Percentiles rank a stretch among this genome's conserved stretches.
Conservation (phyloP, 1,140 invertebrate species). For the Nebria ingens region DNA sequence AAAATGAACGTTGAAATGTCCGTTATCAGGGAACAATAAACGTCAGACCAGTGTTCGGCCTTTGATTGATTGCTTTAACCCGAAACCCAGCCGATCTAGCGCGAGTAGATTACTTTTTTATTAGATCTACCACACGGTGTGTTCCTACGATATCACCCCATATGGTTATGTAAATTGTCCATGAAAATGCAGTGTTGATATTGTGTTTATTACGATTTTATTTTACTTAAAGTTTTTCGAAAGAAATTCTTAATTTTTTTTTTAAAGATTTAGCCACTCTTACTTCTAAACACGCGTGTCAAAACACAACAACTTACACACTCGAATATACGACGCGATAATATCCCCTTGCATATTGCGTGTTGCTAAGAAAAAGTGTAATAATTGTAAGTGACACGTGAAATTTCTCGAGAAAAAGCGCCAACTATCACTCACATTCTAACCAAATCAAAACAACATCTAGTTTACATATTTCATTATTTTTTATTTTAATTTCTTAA, state of each 20-base stretch:
- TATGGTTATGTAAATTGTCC: neutral
- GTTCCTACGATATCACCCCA: neutral
- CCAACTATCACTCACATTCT: too few relatives aligned
- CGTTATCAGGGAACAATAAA: constrained; percentile 6
- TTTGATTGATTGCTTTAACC: neutral
- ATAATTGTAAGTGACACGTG: constrained; percentile 7
- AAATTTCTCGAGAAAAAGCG: too few relatives aligned
- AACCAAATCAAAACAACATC: too few relatives aligned
- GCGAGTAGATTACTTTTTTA: neutral
- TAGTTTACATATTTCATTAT: too few relatives aligned
- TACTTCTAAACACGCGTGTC: too few relatives aligned
- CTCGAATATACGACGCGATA: neutral
- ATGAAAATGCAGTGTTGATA: too few relatives aligned
- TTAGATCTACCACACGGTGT: neutral
- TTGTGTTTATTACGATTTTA: too few relatives aligned
- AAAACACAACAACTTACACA: neutral
- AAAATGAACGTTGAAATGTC: neutral
- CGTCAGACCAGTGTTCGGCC: neutral
- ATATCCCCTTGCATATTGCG: neutral
- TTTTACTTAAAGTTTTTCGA: too few relatives aligned
- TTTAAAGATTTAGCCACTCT: too few relatives aligned
- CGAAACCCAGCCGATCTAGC: neutral
- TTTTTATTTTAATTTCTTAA: too few relatives aligned
- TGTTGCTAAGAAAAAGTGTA: neutral
- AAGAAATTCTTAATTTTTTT: too few relatives aligned